Evolutionary conservation across 2,113 vertebrate species (phyloP), one percentile per base, ranked within the genome.

Genomic region (Thunnus maccoyii): DNA sequence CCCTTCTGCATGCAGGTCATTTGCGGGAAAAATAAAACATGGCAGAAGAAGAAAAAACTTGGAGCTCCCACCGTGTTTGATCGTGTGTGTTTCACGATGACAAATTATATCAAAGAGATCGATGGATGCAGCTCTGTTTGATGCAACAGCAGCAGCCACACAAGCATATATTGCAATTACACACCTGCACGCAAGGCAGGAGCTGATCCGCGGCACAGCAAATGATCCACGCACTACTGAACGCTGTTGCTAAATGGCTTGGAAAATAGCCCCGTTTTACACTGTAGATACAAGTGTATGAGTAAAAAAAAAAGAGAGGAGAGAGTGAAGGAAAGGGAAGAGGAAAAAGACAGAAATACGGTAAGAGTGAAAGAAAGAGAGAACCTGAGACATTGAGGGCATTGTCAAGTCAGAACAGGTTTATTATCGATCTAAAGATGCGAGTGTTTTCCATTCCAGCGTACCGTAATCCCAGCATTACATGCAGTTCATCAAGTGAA

Each of bases 101-200:
- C 65, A 78, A 80, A 80, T 69, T 22, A 20, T 47, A 84, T 87
- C 82, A 88, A 85, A 91, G 41, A 9, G 75, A 90, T 85, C 69
- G 60, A 93, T 87, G 58, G 81, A 79, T 50, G 60, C 79, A 56
- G 48, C 50, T 72, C 57, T 16, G 68, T 82, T 86, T 83, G 84
- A 88, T 73, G 82, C 69, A 66, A 76, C 73, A 79, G 72, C 76
- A 79, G 88, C 74, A 63, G 70, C 61, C 80, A 78, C 83, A 89
- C 80, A 86, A 80, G 55, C 72, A 84, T 67, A 68, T 46, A 83
- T 83, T 62, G 77, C 91, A 89, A 92, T 92, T 87, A 93, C 84
- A 93, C 92, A 94, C 92, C 91, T 93, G 91, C 92, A 86, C 32
- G 82, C 80, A 80, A 90, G 85, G 78, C 89, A 36, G 77, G 75